A percentile compares a stretch with the other conserved stretches of the same genome.
phyloP scores from a whole-genome alignment of 2,888 invertebrate species.

The Ctenicera cuprea region DNA sequence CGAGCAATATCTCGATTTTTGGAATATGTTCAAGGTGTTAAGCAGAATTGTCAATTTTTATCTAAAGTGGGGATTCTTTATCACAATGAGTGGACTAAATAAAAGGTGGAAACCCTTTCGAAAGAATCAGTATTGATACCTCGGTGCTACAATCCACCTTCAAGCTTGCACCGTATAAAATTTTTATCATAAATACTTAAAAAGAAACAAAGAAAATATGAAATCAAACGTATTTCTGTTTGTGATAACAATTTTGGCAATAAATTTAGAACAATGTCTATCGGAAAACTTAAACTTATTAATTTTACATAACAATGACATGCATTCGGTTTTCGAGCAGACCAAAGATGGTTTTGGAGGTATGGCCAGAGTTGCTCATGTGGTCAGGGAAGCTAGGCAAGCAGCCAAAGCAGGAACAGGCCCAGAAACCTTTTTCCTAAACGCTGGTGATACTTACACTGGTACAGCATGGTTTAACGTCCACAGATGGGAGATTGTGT shows the following conservation, averaged over 20 bases:
- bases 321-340: slow-evolving; percentile 91
- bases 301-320: slow-evolving; percentile 93
- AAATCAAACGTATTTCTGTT: neutral
- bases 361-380: slow-evolving; percentile 84
- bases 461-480: slow-evolving; percentile 92
- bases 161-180: no score
- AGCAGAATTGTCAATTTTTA: no score
- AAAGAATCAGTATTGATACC: no score
- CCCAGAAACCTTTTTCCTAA: slow-evolving; percentile 85
- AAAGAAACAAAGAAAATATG: neutral
- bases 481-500: slow-evolving; percentile 87
- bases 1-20: no score
- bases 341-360: slow-evolving; percentile 90
- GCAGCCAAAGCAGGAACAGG: slow-evolving; percentile 74
- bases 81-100: no score
- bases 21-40: no score
- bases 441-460: slow-evolving; percentile 94
- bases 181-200: neutral
- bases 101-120: no score
- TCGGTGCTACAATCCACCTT: no score
- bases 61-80: no score
- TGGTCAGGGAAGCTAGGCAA: slow-evolving; percentile 78
- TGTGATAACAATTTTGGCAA: neutral
- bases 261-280: neutral
- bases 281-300: slow-evolving; percentile 74